Evolutionary conservation across 2,797 vertebrate species (phyloP).

Genomic region (Galago senegalensis): DNA sequence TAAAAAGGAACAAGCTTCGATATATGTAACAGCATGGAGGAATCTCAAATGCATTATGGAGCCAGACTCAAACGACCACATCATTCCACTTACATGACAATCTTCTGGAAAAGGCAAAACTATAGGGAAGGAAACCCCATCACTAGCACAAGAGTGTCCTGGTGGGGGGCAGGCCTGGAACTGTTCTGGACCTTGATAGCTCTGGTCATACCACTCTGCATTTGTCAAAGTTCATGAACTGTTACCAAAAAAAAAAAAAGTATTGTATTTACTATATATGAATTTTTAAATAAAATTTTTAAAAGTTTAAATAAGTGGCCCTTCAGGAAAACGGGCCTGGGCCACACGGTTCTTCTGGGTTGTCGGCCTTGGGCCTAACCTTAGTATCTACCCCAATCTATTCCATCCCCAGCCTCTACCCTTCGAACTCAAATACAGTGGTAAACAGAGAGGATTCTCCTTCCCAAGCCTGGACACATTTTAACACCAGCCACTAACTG

Average conservation of each 20-base stretch:
- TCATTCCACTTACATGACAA: not conserved
- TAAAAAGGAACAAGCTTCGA: not conserved
- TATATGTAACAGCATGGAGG: not conserved
- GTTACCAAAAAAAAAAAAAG: not conserved
- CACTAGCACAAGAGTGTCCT: not conserved
- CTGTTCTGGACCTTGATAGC: not conserved
- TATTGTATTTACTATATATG: not conserved
- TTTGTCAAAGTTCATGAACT: not conserved
- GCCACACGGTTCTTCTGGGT: not conserved
- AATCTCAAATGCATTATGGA: not conserved
- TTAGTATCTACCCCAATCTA: not conserved
- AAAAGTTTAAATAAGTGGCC: not conserved
- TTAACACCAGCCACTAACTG: conserved; percentile 72
- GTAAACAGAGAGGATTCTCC: conserved; percentile 65
- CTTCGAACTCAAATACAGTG: not conserved
- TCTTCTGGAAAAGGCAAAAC: conserved; percentile 45
- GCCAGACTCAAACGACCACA: not conserved
- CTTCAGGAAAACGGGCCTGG: not conserved
- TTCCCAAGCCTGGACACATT: conserved; percentile 70
- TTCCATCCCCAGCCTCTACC: not conserved
- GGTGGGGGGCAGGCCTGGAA: not conserved
- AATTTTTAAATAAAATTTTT: not conserved
- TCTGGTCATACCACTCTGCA: not conserved
- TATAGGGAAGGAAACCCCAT: conserved; percentile 4
- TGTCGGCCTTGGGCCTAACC: not conserved